Evolutionary conservation across 2,888 invertebrate genomes (phyloP), one percentile per base, ranked within the genome.

Genomic region (Acrobasis suavella): DNA sequence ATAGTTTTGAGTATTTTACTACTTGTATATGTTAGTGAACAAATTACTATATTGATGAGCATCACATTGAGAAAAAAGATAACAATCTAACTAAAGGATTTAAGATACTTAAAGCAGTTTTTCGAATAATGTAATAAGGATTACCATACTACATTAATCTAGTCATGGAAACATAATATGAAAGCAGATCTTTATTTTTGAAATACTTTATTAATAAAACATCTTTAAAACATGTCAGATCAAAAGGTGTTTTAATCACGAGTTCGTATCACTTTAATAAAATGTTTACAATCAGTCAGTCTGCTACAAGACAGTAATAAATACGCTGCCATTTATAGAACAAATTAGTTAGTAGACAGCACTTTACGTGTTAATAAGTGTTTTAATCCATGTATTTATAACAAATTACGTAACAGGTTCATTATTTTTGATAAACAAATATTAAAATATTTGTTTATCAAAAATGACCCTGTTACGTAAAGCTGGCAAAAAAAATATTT

Each of bases 291-390:
- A 22, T 56, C 42, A 17, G 42, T 56, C 42, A 56, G 22, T 38
- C 50, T 59, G 16, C 56, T 16, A 37, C 54, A 42, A 46, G 61
- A 54, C 32, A 51, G 51, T 38, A 16, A 56, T 56, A 56, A 56
- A 56, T 56, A 42, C 15, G 17, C 42, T 42, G 42, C 46, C 42
- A 56, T 17, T 42, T 42, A 56, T 8, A 14, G n/a, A 15, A 39
- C 55, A 55, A 39, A 16, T 39, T 55, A 8, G 46, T 46, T 7
- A 2, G 46, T 14, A 14, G 46, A 46, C 46, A 46, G 46, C 46
- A 46, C 2, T 46, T 42, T 46, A 46, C 46, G n/a, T n/a, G 46
- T 46, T 46, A 46, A 46, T 46, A 46, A 46, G 46, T 46, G 12
- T 46, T 14, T 14, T 2, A 46, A 46, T 46, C 7, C 2, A 32